phyloP scores from a whole-genome alignment of 2,888 invertebrate genomes.

The Apeira syringaria region DNA sequence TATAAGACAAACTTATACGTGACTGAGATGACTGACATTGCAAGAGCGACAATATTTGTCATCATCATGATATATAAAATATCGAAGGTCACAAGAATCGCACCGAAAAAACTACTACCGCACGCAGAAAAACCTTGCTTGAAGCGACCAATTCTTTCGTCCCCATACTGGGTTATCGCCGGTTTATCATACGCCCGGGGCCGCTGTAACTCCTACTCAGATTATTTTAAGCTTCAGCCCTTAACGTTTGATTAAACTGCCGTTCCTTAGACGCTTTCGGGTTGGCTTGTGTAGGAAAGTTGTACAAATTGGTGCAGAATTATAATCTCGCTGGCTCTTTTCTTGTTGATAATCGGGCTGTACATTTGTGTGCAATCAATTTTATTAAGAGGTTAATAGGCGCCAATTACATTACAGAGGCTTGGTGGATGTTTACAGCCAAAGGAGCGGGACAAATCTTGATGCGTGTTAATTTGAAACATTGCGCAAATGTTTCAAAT shows the following conservation, averaged over 20 bases:
- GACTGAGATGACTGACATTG: too few species aligned
- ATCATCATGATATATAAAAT: slow-evolving; percentile 12
- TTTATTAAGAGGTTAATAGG: too few species aligned
- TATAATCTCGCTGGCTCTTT: neutral
- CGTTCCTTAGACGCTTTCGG: slow-evolving; percentile 38
- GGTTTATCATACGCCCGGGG: slow-evolving; percentile 76
- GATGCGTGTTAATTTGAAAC: too few species aligned
- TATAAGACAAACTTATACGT: too few species aligned
- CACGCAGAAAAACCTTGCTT: slow-evolving; percentile 69
- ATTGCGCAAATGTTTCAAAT: too few species aligned
- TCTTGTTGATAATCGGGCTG: too few species aligned
- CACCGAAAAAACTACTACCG: slow-evolving; percentile 50
- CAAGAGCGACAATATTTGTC: too few species aligned
- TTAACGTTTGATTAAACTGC: slow-evolving; percentile 75
- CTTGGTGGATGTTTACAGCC: too few species aligned
- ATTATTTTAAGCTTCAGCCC: slow-evolving; percentile 77
- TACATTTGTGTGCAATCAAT: too few species aligned
- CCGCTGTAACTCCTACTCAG: slow-evolving; percentile 61
- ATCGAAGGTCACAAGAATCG: slow-evolving; percentile 41
- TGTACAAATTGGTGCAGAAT: slow-evolving; percentile 8
- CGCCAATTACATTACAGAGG: too few species aligned
- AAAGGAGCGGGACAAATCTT: too few species aligned
- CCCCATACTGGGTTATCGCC: slow-evolving; percentile 76
- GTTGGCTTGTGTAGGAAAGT: slow-evolving; percentile 15
- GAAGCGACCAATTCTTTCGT: slow-evolving; percentile 75